Evolutionary conservation across 1,140 invertebrate species (phyloP), one percentile per base, ranked within the genome.

Genomic region (Phenacoccus solenopsis): DNA sequence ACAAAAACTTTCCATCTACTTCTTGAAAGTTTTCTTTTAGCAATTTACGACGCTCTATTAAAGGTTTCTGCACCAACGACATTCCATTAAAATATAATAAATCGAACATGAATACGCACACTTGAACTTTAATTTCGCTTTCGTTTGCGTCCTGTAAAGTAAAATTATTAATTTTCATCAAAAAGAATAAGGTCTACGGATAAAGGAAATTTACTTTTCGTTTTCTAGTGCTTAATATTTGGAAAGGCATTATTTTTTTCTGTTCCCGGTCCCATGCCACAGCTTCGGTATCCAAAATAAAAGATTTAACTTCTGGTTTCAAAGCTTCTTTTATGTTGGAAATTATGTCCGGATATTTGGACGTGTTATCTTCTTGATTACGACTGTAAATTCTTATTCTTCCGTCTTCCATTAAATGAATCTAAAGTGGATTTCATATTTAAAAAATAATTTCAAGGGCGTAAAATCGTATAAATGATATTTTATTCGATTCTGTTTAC

Each of bases 101-200:
- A 84, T 99, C 98, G 81, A 99, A 99, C 76, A 96, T 93, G 79
- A 95, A 99, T 10, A 99, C 87, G 78, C 94, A 98, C 38, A 99
- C 96, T 81, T 96, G 91, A 7, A 99, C 94, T 81, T 95, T 97
- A 70, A 99, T 98, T 68, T 96, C 89, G 0, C 83, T 80, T 75
- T 92, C 89, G 74, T 85, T 84, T 0, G 93, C 95, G 82, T 96
- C 94, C 87, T 91, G 69, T 69, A 79, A 76, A 69, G 74, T 69
- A 12, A 28, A 35, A 69, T 16, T 59, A 35, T 57, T 28, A 30
- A 70, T 27, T 10, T 20, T 61, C 38, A 56, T 5, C 9, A 13
- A 71, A 72, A 64, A 12, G n/a, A 61, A 67, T 35, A 67, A 32
- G 16, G 30, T 28, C 22, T 69, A 2, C 16, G 28, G 2, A 35